These are phyloP conservation scores for Ictalurus furcatus DNA, from an alignment of 2,113 vertebrate genomes.

Conservation along the genomic window DNA sequence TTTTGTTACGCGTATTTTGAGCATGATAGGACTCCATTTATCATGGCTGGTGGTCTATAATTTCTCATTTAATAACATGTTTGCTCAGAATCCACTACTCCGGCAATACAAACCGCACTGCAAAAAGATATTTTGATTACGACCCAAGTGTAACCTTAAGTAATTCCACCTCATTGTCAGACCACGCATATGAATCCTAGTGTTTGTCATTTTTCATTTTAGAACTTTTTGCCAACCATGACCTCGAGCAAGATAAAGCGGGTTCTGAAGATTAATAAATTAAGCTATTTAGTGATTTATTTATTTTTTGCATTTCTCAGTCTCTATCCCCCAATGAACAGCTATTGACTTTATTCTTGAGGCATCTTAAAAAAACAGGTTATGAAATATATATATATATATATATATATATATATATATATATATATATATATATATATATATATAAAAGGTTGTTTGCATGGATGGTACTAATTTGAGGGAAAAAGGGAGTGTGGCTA, in stretches of 20 bases:
- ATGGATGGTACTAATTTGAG: background rate
- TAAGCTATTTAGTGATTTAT: background rate
- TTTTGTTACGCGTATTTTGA: background rate
- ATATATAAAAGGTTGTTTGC: too few species aligned
- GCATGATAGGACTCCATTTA: too few species aligned
- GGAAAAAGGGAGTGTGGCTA: background rate
- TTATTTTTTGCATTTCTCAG: background rate
- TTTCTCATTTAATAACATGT: background rate
- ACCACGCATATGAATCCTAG: background rate
- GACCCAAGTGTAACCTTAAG: background rate
- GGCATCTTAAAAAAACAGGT: background rate
- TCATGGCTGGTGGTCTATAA: background rate
- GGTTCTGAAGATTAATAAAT: background rate
- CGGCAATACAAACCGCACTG: background rate
- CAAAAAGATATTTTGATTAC: background rate
- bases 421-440: too few species aligned
- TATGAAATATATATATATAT: background rate
- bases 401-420: too few species aligned
- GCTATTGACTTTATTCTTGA: background rate
- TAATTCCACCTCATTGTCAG: background rate
- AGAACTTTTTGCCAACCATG: background rate
- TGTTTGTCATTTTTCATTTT: background rate
- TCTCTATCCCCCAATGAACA: background rate
- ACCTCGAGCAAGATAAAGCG: background rate
- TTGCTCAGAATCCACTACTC: background rate